Base-by-base conservation (phyloP, 2,797 vertebrate species). In the Hafferia zeledoni region DNA sequence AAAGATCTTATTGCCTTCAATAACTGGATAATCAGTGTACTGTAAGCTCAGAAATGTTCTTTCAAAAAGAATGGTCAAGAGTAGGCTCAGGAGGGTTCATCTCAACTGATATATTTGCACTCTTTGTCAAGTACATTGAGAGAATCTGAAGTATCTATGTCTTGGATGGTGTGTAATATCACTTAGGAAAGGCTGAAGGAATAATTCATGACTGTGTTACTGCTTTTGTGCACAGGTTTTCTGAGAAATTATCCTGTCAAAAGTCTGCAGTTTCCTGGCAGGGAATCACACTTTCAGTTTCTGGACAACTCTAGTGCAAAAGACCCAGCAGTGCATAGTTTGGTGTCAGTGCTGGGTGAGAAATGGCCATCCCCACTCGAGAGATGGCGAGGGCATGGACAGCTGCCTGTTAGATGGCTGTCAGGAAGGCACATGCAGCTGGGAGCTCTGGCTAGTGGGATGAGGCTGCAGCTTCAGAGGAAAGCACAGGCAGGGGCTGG, bases 401-500 rank as follows among this genome's bases (percentile, higher is more conserved):
- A 31, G 33, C 10, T 78, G 2, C 25, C 33, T 65, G 33, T 52
- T 46, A 64, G 33, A n/a, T 15, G 11, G 14, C 13, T 78, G 8
- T 35, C 50, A 53, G 63, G 67, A 33, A 71, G 39, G 13, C 4
- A 13, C 8, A 8, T 11, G 5, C 1, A 30, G 16, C 19, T 83
- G 46, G 11, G 13, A 90, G 23, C 17, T 23, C 17, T 3, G 1
- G 8, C 37, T 47, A 6, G 33, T 43, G 20, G 37, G 11, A 59
- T 0, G 0, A 81, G 14, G 31, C 46, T 83, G 57, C 25, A 59
- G 24, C 41, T 79, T 46, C n/a, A 13, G 25, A 13, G 24, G 6
- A 0, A 3, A 79, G 19, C 0, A 9, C 9, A 43, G 52, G 8
- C 10, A 63, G 9, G 37, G 17, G 1, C 17, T 69, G 55, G 7